A percentile compares a stretch with the other conserved stretches of the same genome.
These are phyloP conservation scores for Salvator merianae DNA, from an alignment of 2,113 vertebrate genomes.

Conservation along the genomic window DNA sequence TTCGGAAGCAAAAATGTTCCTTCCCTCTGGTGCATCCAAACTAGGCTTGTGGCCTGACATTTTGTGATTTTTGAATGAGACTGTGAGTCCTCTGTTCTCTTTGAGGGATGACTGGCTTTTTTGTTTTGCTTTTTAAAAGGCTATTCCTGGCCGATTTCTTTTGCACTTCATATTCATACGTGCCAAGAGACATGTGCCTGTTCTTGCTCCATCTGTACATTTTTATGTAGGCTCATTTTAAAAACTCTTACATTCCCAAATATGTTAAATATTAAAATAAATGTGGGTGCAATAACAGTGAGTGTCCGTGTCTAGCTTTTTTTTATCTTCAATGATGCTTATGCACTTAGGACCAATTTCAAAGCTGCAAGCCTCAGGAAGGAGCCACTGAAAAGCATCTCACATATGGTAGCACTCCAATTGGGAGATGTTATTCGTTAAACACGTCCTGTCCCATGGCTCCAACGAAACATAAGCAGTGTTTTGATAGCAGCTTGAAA, in stretches of 20 bases:
- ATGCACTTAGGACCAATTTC: neutral
- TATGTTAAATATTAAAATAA: neutral
- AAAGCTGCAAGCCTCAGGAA: neutral
- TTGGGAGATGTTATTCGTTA: neutral
- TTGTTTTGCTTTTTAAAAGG: neutral
- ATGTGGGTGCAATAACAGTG: neutral
- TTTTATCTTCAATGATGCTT: neutral
- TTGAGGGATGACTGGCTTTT: neutral
- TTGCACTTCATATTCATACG: slow-evolving; percentile 18
- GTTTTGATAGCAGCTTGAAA: no score
- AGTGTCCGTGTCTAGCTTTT: neutral
- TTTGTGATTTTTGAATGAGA: neutral
- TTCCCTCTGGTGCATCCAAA: slow-evolving; percentile 14
- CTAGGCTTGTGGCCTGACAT: neutral
- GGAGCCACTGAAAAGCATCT: neutral
- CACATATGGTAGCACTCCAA: neutral
- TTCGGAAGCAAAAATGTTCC: neutral
- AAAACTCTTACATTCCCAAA: neutral
- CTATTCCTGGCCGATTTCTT: neutral
- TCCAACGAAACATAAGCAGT: neutral
- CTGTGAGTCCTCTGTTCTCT: neutral
- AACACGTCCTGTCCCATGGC: neutral
- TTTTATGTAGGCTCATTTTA: neutral
- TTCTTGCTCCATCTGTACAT: neutral
- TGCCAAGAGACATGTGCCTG: neutral